Conservation (phyloP, 2,797 vertebrate genomes). For the Danio albolineatus region DNA sequence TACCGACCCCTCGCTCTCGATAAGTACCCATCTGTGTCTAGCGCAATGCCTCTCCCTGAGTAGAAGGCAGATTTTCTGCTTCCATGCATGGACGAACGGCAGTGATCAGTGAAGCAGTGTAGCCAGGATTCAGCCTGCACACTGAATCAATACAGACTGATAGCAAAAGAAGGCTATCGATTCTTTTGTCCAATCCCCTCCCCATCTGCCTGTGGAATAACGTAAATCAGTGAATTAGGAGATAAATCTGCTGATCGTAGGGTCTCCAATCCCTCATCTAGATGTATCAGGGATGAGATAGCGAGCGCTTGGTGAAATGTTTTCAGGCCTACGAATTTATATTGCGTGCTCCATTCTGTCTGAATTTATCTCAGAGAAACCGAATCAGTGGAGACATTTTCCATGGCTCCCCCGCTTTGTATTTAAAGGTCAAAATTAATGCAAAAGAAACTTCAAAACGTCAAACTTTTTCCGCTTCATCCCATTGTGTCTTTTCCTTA, state of each 20-base stretch:
- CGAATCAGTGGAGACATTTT: slow-evolving; percentile 6
- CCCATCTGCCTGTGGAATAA: slow-evolving; percentile 49
- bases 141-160: slow-evolving; percentile 62
- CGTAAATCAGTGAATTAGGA: slow-evolving; percentile 52
- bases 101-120: slow-evolving; percentile 54
- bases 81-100: slow-evolving; percentile 31
- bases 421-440: slow-evolving; percentile 49
- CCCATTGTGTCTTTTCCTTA: background rate
- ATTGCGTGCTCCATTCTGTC: slow-evolving; percentile 9
- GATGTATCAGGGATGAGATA: slow-evolving; percentile 23
- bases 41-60: slow-evolving; percentile 15
- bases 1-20: slow-evolving; percentile 38
- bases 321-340: slow-evolving; percentile 39
- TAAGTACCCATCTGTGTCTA: slow-evolving; percentile 11
- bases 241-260: slow-evolving; percentile 50
- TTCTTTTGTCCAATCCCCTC: slow-evolving; percentile 46
- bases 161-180: slow-evolving; percentile 64
- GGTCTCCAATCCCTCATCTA: slow-evolving; percentile 39
- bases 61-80: slow-evolving; percentile 45
- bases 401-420: slow-evolving; percentile 16
- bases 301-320: slow-evolving; percentile 44
- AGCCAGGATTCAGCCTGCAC: slow-evolving; percentile 54
- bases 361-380: slow-evolving; percentile 30
- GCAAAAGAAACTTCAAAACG: slow-evolving; percentile 26
- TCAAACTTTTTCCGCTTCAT: slow-evolving; percentile 42